Evolutionary conservation across 2,113 vertebrate species (phyloP), one percentile per base, ranked within the genome.

Genomic region (Cavia aperea): DNA sequence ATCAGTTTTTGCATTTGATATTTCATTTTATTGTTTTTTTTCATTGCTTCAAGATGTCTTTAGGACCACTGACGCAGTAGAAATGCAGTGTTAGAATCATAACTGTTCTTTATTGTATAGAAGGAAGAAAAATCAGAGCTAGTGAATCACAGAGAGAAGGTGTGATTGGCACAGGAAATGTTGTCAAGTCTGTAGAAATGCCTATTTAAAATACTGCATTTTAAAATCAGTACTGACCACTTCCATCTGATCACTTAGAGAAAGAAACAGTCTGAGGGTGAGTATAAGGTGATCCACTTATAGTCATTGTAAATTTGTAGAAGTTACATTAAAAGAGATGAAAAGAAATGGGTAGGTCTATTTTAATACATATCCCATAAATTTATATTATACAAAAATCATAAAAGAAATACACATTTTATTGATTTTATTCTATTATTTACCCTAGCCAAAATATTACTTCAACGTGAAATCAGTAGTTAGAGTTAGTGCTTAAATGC

Each of bases 371-470:
- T n/a, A 58, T 65, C 56, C 66, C 51, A 14, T 82, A 36, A 60
- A 19, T 70, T 90, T 86, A 54, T 82, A 51, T 77, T 84, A 51
- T 72, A 33, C 12, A 62, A 36, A 81, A 68, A 65, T 60, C 46
- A 77, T n/a, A 70, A 88, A 93, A 78, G 11, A 16, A 81, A 39
- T 65, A 56, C 39, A 43, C 33, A 62, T 77, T 54, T 26, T 23
- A 70, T 84, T 70, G 26, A 43, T 85, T 93, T 89, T 94, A 89
- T 89, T 78, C 65, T 68, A 9, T 86, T 78, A 63, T 93, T 89
- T 87, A 43, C 13, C 5, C 36, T 78, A 89, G 73, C 65, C 68
- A 77, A 56, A n/a, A 19, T 82, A 79, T 18, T 43, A n/a, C 83
- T 84, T 65, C 11, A 81, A n/a, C n/a, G 58, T 81, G 43, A 90